Percentiles rank a stretch among this genome's conserved stretches.
These are phyloP conservation scores for Dipodomys ordii DNA, from an alignment of 2,113 vertebrate species.

Conservation along the genomic window DNA sequence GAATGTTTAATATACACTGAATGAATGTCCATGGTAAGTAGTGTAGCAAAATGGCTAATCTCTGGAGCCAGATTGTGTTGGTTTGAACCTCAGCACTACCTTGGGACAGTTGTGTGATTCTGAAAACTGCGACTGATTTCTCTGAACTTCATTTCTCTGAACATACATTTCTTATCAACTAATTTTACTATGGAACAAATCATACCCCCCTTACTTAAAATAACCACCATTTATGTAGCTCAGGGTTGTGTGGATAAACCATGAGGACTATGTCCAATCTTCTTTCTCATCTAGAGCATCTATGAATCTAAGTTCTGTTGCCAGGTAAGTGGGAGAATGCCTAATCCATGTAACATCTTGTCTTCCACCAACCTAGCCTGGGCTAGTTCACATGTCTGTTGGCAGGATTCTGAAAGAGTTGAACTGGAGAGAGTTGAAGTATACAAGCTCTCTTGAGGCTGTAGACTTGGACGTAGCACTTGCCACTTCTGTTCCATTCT, in stretches of 20 bases:
- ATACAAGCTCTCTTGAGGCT: neutral
- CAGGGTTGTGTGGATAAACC: neutral
- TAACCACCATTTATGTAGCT: neutral
- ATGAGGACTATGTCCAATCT: neutral
- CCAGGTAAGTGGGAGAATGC: neutral
- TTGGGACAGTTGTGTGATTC: neutral
- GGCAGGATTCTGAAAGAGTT: neutral
- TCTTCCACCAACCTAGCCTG: neutral
- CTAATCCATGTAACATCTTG: neutral
- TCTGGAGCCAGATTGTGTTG: neutral
- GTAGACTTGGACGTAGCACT: neutral
- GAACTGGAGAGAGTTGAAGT: neutral
- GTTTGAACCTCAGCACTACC: neutral
- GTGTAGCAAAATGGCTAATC: neutral
- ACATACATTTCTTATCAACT: neutral
- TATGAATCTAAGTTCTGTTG: neutral
- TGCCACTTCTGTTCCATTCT: neutral
- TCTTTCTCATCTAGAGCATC: neutral
- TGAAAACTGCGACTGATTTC: conserved; percentile 19
- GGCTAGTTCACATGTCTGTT: neutral
- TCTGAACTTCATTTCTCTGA: conserved; percentile 2
- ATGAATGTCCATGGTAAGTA: neutral
- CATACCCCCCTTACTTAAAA: neutral
- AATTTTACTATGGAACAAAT: conserved; percentile 38
- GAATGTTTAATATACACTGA: neutral